Base-by-base conservation (phyloP, 1,140 invertebrate species). In the Eriosoma lanigerum region DNA sequence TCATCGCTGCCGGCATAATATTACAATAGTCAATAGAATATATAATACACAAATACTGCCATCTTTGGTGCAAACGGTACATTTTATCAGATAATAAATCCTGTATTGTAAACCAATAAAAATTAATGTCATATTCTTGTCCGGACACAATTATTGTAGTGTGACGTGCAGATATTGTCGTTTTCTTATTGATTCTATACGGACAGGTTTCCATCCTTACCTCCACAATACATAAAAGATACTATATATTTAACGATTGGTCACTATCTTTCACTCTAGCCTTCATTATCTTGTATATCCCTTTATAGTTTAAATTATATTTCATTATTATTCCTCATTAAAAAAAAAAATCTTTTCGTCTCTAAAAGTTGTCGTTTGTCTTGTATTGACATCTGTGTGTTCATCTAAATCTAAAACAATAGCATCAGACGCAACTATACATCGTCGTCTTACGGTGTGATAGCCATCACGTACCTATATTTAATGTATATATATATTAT, bases 61-160 rank as follows among this genome's bases (percentile, higher is more conserved):
- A 60, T 60, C 75, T 60, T 78, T 78, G 54, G 52, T 29, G 54
- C 75, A 38, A 78, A 78, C 75, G 75, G 75, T 76, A 76, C 75
- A 78, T 62, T 46, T 78, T 17, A 46, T 58, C 75, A 60, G 32
- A 60, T n/a, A 19, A 78, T 78, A 78, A 78, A 78, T 78, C 75
- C 56, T 26, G 38, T 78, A 62, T 48, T 46, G 56, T 62, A 78
- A 78, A 46, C 75, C 75, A 78, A 78, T 78, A 78, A 78, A 78
- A 78, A 62, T 78, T 60, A 78, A 78, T 62, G 75, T 78, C 75
- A 60, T 58, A 60, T 76, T 56, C 50, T 76, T 58, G 52, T 54
- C 24, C 15, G 38, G 66, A 68, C 66, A 48, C 66, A 68, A 68
- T 68, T 48, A n/a, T n/a, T 29, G 50, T 17, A 52, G 52, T 44